A percentile compares a stretch with the other conserved stretches of the same genome.
Evolutionary conservation across 2,797 vertebrate genomes (phyloP).

Genomic region (Allobates femoralis): DNA sequence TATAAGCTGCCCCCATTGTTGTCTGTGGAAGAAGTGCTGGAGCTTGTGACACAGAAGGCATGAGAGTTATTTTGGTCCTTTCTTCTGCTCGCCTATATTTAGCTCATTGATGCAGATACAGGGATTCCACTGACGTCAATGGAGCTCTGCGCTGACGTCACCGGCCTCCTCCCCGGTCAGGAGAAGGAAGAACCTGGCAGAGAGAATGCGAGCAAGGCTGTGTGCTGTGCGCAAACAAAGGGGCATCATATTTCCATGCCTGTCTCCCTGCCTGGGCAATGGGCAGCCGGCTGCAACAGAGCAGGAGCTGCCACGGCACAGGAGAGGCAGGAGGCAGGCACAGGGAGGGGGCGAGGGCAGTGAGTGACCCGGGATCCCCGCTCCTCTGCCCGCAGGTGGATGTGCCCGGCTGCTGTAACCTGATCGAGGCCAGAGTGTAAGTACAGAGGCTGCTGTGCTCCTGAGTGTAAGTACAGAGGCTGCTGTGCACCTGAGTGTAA

Average conservation of each 20-base stretch:
- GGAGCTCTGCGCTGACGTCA: slow-evolving; percentile 69
- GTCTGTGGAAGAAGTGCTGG: slow-evolving; percentile 60
- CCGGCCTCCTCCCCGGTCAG: slow-evolving; percentile 64
- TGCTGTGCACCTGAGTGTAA: slow-evolving; percentile 53
- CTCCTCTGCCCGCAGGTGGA: slow-evolving; percentile 53
- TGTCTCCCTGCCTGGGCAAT: slow-evolving; percentile 25
- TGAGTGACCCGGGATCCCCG: slow-evolving; percentile 22
- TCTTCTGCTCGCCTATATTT: slow-evolving; percentile 62
- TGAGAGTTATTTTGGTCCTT: slow-evolving; percentile 59
- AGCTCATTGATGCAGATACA: slow-evolving; percentile 66
- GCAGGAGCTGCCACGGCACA: slow-evolving; percentile 51
- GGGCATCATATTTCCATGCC: slow-evolving; percentile 52
- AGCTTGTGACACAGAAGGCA: slow-evolving; percentile 62
- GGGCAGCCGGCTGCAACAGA: slow-evolving; percentile 48
- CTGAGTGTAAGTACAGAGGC: slow-evolving; percentile 59
- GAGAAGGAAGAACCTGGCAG: slow-evolving; percentile 65
- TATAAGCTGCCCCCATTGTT: slow-evolving; percentile 57
- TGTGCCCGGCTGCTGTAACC: slow-evolving; percentile 48
- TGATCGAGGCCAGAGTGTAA: slow-evolving; percentile 59
- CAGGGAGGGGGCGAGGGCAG: slow-evolving; percentile 34
- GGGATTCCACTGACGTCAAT: slow-evolving; percentile 75
- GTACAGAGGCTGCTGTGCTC: slow-evolving; percentile 46
- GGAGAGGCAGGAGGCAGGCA: slow-evolving; percentile 5
- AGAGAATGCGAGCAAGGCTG: slow-evolving; percentile 62
- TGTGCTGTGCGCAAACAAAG: slow-evolving; percentile 49